These are phyloP conservation scores for Syndactyla subalaris DNA, from an alignment of 2,797 vertebrate genomes.

Conservation along the genomic window DNA sequence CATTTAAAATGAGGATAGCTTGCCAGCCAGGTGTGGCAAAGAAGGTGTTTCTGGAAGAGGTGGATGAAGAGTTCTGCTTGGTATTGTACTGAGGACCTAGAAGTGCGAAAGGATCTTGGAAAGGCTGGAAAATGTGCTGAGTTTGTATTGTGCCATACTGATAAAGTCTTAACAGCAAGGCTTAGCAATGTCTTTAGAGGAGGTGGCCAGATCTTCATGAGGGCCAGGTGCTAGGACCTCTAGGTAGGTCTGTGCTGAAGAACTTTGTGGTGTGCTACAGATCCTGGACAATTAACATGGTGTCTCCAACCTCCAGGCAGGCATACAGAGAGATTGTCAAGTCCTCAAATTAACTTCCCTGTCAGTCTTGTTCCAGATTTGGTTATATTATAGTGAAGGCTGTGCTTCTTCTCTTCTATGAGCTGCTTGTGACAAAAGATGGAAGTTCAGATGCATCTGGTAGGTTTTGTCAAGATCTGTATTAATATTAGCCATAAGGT, in stretches of 20 bases:
- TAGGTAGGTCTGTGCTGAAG: background rate
- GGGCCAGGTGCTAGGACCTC: background rate
- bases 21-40: background rate
- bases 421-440: background rate
- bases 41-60: background rate
- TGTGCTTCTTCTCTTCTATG: background rate
- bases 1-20: conserved; percentile 13
- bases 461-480: background rate
- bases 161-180: background rate
- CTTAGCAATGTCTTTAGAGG: background rate
- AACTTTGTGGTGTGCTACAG: background rate
- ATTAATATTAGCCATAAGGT: background rate
- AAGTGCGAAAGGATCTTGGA: background rate
- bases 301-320: background rate
- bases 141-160: background rate
- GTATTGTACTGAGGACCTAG: background rate
- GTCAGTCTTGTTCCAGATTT: background rate
- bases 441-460: background rate
- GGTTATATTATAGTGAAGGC: background rate
- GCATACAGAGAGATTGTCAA: accelerated
- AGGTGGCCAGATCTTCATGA: background rate
- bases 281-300: background rate
- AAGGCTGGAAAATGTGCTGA: background rate
- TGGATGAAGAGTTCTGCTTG: background rate
- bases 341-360: background rate